Percentiles rank a stretch among this genome's conserved stretches.
Evolutionary conservation across 2,888 invertebrate species (phyloP).

Genomic region (Nymphalis polychloros): DNA sequence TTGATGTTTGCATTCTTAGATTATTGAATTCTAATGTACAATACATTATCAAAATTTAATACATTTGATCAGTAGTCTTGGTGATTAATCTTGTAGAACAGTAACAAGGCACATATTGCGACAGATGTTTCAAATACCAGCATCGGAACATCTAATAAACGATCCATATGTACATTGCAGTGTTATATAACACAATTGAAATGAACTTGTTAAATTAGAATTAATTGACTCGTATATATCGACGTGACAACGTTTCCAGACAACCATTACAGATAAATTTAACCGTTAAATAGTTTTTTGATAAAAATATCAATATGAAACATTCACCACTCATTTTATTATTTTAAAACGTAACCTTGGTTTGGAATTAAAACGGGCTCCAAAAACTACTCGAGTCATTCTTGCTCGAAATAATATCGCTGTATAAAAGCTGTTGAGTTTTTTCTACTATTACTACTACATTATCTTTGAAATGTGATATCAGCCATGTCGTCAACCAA

Average conservation of each 20-base stretch:
- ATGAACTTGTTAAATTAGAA: not conserved
- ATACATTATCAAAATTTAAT: not conserved
- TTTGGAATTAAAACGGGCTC: too few relatives aligned
- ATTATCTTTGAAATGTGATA: too few relatives aligned
- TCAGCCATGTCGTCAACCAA: too few relatives aligned
- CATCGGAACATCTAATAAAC: conserved; percentile 49
- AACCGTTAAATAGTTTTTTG: too few relatives aligned
- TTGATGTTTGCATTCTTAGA: not conserved
- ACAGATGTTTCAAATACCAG: conserved; percentile 2
- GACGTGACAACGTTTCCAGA: not conserved
- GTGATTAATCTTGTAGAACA: conserved; percentile 8
- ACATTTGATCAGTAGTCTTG: not conserved
- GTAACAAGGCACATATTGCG: not conserved
- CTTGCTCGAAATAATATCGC: too few relatives aligned
- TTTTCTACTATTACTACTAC: too few relatives aligned
- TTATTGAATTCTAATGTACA: not conserved
- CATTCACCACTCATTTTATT: too few relatives aligned
- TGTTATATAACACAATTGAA: not conserved
- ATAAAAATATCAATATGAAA: too few relatives aligned
- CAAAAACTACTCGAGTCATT: too few relatives aligned
- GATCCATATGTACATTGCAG: conserved; percentile 40
- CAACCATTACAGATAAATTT: too few relatives aligned
- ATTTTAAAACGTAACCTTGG: too few relatives aligned
- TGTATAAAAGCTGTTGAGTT: too few relatives aligned
- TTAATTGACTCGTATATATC: not conserved